Conservation (phyloP, 2,888 invertebrate species). For the Heteromurus nitidus region DNA sequence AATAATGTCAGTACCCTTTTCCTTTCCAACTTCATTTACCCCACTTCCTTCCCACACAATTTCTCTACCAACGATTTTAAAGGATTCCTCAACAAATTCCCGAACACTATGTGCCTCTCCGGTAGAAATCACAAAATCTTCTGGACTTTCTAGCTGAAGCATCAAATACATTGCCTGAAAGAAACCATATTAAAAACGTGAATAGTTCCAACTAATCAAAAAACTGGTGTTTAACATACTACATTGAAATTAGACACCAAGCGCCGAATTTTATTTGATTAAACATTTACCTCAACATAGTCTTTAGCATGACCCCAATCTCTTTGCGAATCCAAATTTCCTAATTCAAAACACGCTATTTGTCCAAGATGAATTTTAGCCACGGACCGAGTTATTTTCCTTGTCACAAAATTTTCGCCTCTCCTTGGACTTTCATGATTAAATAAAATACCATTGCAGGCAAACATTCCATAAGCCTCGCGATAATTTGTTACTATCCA, state of each 20-base stretch:
- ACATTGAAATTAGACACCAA: neutral
- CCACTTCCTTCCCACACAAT: slow-evolving; percentile 94
- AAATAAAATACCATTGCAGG: slow-evolving; percentile 96
- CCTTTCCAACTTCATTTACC: slow-evolving; percentile 86
- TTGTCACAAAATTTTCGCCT: slow-evolving; percentile 98
- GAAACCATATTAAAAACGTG: slow-evolving; percentile 17
- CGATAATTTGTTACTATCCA: slow-evolving; percentile 98
- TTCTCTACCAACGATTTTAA: slow-evolving; percentile 86
- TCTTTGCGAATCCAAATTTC: slow-evolving; percentile 94
- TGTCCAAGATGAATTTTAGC: slow-evolving; percentile 95
- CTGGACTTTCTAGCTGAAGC: slow-evolving; percentile 92
- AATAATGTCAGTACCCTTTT: slow-evolving; percentile 83
- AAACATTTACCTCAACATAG: slow-evolving; percentile 87
- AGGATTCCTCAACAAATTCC: slow-evolving; percentile 96
- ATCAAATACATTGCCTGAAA: slow-evolving; percentile 99
- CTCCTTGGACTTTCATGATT: slow-evolving; percentile 97
- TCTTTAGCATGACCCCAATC: slow-evolving; percentile 85
- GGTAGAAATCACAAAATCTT: slow-evolving; percentile 98
- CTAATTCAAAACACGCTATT: slow-evolving; percentile 89
- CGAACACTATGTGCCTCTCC: slow-evolving; percentile 95
- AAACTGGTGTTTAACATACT: neutral
- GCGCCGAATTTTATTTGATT: neutral
- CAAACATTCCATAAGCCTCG: slow-evolving; percentile 96
- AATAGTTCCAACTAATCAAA: neutral
- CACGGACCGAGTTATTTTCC: slow-evolving; percentile 97